Base-by-base conservation (phyloP, 2,113 vertebrate species). In the Mastomys coucha region DNA sequence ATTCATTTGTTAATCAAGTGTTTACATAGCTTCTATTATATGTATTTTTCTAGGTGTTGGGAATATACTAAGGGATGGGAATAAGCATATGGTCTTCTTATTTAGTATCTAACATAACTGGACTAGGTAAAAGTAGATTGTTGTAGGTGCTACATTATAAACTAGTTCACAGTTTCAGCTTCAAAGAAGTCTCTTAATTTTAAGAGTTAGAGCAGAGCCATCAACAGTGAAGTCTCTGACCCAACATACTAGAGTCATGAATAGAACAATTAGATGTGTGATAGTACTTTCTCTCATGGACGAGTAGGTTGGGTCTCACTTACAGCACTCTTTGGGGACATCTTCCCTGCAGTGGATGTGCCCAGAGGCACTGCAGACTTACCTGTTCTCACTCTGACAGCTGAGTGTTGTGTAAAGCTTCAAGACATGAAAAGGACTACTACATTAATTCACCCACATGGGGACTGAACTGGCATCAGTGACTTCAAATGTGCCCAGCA, bases 381-480 rank as follows among this genome's bases (percentile, higher is more conserved):
- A 39, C 13, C 45, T 65, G 33, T 63, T 93, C 22, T 36, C 36
- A 56, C 92, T 87, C 85, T 93, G 91, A 96, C 20, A 82, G 76
- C 26, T 77, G 24, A 91, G 75, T 2, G 3, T 28, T 16, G n/a
- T 7, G 6, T 63, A n/a, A 2, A 49, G 88, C 81, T 93, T 89
- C 77, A 63, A 24, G 53, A 94, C 69, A 28, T 65, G 60, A 81
- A 94, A 93, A 94, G n/a, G 51, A 95, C 12, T 76, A 39, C 72
- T 76, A 39, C 72, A 88, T 73, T 96, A 42, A 94, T 87, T 89
- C 92, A 72, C 53, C 77, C 49, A 87, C 78, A 39, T 86, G 92
- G 95, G 73, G 85, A 88, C 26, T 90, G 70, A 88, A 92, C 56
- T 67, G 58, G 60, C n/a, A 92, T 19, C 49, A 14, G 56, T 72